phyloP scores from a whole-genome alignment of 1,140 invertebrate species.

The Teleopsis dalmanni region DNA sequence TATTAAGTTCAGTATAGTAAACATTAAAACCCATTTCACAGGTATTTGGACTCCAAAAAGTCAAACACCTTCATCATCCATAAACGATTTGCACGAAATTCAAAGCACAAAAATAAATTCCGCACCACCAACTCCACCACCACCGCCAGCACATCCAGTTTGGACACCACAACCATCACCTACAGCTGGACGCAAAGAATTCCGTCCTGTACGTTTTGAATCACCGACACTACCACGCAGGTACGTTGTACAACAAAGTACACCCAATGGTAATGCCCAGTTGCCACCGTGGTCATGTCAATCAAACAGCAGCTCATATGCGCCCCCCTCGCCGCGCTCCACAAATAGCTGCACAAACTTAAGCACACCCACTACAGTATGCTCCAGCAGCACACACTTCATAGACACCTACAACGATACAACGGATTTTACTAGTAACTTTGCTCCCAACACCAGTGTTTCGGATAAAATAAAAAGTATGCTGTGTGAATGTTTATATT shows the following conservation, averaged over 20 bases:
- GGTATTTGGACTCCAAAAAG: constrained; percentile 39
- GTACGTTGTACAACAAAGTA: constrained; percentile 27
- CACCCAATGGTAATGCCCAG: constrained; percentile 11
- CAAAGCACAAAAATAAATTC: constrained; percentile 18
- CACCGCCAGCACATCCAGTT: constrained; percentile 54
- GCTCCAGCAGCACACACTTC: constrained; percentile 25
- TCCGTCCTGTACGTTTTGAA: constrained; percentile 70
- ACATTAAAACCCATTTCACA: no score
- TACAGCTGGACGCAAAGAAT: constrained; percentile 59
- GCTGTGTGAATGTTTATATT: not conserved
- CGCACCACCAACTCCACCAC: constrained; percentile 32
- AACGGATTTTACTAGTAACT: constrained; percentile 12
- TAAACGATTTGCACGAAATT: constrained; percentile 16
- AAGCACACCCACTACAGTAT: constrained; percentile 16
- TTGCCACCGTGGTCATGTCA: constrained; percentile 23
- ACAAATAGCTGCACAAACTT: constrained; percentile 18
- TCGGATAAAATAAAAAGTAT: constrained; percentile 42
- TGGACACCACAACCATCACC: constrained; percentile 52
- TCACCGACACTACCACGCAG: constrained; percentile 56
- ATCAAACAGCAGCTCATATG: constrained; percentile 4
- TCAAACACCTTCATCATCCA: constrained; percentile 30
- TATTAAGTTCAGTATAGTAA: no score
- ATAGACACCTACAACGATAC: constrained; percentile 21
- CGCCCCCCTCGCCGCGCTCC: constrained; percentile 20
- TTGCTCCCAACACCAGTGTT: constrained; percentile 27